Conservation (phyloP, 2,797 vertebrate genomes). For the Danio kyathit region DNA sequence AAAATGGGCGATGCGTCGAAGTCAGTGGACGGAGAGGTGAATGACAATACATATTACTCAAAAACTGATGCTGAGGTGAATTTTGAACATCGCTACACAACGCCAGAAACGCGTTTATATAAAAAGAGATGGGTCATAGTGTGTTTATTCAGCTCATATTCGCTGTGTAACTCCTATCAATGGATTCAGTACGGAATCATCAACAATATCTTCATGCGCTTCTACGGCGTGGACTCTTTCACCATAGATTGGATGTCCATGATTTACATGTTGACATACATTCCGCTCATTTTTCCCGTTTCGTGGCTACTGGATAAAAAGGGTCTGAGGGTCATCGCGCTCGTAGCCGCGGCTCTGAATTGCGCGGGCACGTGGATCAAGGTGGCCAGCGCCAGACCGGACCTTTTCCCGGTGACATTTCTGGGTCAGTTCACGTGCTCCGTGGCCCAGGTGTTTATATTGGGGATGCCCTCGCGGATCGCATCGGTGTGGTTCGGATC, state of each 20-base stretch:
- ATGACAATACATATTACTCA: conserved; percentile 1
- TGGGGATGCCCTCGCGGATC: conserved; percentile 91
- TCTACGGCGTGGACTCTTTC: conserved; percentile 85
- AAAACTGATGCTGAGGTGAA: conserved; percentile 15
- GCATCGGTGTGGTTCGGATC: conserved; percentile 96
- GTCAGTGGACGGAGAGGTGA: conserved; percentile 8
- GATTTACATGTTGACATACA: conserved; percentile 93
- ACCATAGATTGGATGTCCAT: conserved; percentile 93
- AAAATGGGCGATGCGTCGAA: conserved; percentile 34
- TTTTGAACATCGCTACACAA: neutral
- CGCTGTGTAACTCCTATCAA: conserved; percentile 92
- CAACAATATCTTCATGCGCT: conserved; percentile 87
- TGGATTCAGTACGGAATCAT: conserved; percentile 98
- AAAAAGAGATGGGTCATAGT: conserved; percentile 86
- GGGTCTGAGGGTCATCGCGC: conserved; percentile 88
- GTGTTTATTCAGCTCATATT: conserved; percentile 89
- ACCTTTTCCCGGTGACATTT: conserved; percentile 86
- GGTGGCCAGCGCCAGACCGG: conserved; percentile 83
- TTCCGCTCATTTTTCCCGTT: conserved; percentile 92
- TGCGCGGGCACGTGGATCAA: conserved; percentile 93
- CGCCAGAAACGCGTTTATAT: conserved; percentile 72
- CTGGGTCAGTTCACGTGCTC: conserved; percentile 85
- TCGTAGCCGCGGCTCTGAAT: conserved; percentile 88
- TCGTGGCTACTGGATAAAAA: conserved; percentile 91
- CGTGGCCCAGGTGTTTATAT: conserved; percentile 92